phyloP scores from a whole-genome alignment of 2,888 invertebrate species.

The Apodemia mormo region DNA sequence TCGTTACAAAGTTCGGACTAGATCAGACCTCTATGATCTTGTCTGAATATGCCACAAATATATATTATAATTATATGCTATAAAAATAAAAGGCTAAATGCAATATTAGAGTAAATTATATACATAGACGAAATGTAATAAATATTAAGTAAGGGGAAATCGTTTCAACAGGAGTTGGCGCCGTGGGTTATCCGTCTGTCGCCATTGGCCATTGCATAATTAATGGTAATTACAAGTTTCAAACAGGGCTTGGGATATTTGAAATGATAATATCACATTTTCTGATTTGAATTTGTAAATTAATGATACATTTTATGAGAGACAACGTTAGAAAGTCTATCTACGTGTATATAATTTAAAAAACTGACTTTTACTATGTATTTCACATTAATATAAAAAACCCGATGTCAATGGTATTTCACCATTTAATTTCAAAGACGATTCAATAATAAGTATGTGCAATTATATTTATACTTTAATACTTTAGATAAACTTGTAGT shows the following conservation, averaged over 20 bases:
- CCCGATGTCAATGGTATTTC: no score
- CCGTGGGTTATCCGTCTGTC: slow-evolving; percentile 42
- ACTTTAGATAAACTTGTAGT: no score
- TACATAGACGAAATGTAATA: slow-evolving; percentile 25
- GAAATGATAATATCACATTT: slow-evolving; percentile 18
- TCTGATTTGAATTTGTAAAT: slow-evolving; percentile 2
- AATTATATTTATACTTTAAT: no score
- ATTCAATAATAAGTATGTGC: no score
- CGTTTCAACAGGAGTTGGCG: slow-evolving; percentile 29
- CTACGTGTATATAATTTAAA: not conserved
- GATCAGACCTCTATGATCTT: no score
- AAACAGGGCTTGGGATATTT: slow-evolving; percentile 30
- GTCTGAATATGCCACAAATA: no score
- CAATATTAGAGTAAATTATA: not conserved
- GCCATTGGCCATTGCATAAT: slow-evolving; percentile 46
- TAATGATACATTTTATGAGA: slow-evolving; percentile 3
- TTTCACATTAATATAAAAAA: no score
- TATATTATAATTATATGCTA: no score
- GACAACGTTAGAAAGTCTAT: not conserved
- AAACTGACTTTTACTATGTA: not conserved
- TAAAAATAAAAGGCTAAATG: no score
- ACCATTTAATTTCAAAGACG: no score
- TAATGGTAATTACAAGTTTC: slow-evolving; percentile 38
- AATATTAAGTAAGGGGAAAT: slow-evolving; percentile 25
- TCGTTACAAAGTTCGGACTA: no score